A percentile compares a stretch with the other conserved stretches of the same genome.
These are phyloP conservation scores for Lepidothrix coronata DNA, from an alignment of 2,113 vertebrate species.

Conservation along the genomic window DNA sequence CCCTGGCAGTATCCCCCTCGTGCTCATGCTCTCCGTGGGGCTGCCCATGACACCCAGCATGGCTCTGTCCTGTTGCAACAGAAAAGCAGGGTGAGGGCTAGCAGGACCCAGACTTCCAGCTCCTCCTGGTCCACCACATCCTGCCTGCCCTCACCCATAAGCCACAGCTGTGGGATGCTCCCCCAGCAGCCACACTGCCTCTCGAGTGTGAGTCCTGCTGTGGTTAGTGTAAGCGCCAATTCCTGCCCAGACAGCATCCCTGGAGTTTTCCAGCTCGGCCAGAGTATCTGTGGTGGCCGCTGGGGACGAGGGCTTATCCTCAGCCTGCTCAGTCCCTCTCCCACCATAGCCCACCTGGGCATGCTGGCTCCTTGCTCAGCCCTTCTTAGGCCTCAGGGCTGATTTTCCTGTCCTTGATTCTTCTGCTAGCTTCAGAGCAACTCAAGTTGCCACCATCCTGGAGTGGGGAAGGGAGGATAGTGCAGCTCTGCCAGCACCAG, in stretches of 20 bases:
- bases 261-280: background rate
- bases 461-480: background rate
- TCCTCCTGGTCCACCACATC: background rate
- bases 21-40: background rate
- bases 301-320: accelerated
- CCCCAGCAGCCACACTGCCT: background rate
- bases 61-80: background rate
- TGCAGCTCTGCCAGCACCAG: accelerated
- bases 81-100: background rate
- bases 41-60: background rate
- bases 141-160: background rate
- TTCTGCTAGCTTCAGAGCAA: background rate
- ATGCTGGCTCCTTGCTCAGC: background rate
- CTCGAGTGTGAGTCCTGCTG: background rate
- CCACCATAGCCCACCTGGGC: background rate
- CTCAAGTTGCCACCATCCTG: background rate
- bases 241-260: background rate
- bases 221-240: background rate
- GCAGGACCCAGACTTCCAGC: background rate
- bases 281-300: background rate
- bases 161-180: background rate
- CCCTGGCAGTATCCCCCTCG: accelerated
- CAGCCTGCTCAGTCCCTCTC: accelerated
- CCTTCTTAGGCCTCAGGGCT: background rate
- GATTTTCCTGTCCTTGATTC: background rate